Evolutionary conservation across 2,113 vertebrate species (phyloP).

Genomic region (Callospermophilus lateralis): DNA sequence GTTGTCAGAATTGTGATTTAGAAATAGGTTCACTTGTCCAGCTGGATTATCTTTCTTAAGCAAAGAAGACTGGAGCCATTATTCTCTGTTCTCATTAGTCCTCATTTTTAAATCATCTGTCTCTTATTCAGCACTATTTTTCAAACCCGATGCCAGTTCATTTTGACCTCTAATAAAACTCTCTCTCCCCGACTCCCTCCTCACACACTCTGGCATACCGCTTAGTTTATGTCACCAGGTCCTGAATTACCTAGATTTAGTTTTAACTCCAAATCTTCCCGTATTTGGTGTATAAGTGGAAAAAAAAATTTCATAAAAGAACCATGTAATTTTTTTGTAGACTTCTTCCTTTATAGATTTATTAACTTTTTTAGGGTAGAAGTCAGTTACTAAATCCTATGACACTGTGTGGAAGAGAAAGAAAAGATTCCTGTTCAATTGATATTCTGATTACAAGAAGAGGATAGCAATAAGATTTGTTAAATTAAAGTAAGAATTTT

Average conservation of each 20-base stretch:
- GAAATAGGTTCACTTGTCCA: background rate
- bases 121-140: slow-evolving; percentile 1
- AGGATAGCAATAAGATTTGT: background rate
- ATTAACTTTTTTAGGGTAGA: slow-evolving; percentile 18
- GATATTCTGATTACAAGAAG: background rate
- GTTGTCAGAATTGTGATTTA: background rate
- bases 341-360: background rate
- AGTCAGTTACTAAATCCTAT: background rate
- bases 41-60: background rate
- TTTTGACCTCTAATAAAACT: slow-evolving; percentile 8
- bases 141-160: background rate
- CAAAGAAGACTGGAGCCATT: background rate
- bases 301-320: background rate
- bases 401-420: background rate
- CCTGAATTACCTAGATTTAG: background rate
- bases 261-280: slow-evolving; percentile 33
- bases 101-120: background rate
- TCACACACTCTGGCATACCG: background rate
- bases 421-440: background rate
- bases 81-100: background rate
- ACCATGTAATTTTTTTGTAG: background rate
- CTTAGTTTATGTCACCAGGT: background rate
- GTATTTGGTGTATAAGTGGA: slow-evolving; percentile 29
- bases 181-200: background rate
- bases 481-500: slow-evolving; percentile 18